Base-by-base conservation (phyloP, 1,140 invertebrate species). In the Hydropsyche tenuis region DNA sequence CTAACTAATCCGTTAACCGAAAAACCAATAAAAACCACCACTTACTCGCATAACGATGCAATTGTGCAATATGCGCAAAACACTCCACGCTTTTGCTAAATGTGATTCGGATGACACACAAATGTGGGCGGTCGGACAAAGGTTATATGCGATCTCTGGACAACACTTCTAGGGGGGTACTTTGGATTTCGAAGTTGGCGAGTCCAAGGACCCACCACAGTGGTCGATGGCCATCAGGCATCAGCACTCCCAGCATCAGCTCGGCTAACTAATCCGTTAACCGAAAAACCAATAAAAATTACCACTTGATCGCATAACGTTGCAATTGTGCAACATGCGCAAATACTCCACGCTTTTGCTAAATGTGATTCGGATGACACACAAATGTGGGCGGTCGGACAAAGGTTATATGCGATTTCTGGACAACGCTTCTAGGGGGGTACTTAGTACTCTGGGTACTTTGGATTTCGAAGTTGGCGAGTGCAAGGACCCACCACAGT, bases 21-120 rank as follows among this genome's bases (percentile, higher is more conserved):
- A 70, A 70, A 70, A 70, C 68, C 56, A 70, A 70, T 70, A 70
- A 70, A 70, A 70, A 70, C 68, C 68, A 70, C 68, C 68, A 70
- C 68, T 70, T 46, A 53, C 68, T 70, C 43, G 68, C 68, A 70
- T 48, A 70, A 70, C 68, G 25, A 48, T 18, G 68, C 48, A 16
- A 53, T 53, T 53, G 48, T 37, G 48, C 16, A 7, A 6, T 16
- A 53, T 46, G 45, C 16, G 45, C 16, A 16, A 12, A 46, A n/a
- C 16, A n/a, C 37, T 12, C 5, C 12, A 43, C 5, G 5, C 12
- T 6, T 6, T 43, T 5, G 37, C 5, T 6, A 16, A 53, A 7
- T 16, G 48, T 53, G 48, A 53, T 18, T 53, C 20, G n/a, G 48
- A 53, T 53, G 48, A 53, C 48, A 53, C 48, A 53, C 48, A 53